Base-by-base conservation (phyloP, 2,888 invertebrate genomes). In the Oxycera nigricornis region DNA sequence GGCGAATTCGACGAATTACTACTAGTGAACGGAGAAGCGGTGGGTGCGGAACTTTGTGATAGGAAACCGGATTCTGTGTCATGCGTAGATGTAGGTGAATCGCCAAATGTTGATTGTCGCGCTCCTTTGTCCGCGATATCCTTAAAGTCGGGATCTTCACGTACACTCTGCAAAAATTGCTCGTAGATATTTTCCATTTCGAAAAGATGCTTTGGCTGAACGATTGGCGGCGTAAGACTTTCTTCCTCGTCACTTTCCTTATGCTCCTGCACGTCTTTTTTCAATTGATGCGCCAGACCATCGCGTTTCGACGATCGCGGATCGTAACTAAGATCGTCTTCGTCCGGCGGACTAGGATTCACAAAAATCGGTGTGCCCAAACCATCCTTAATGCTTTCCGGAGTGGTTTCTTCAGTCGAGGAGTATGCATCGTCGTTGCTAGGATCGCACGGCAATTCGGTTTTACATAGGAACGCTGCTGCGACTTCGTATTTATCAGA, bases 131-230 rank as follows among this genome's bases (percentile, higher is more conserved):
- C 35, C 31, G 39, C 9, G 6, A 1, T 46, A 4, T 26, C 41
- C 22, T 50, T 72, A 24, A 59, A 35, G 9, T 55, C 67, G 9
- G 81, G 77, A 61, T 80, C 82, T 28, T 82, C 65, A 1, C 82
- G 26, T 11, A 85, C 84, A 77, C 83, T 84, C 73, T 82, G 82
- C 74, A 85, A 82, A 61, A 85, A 85, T 73, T 83, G 82, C 73
- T 85, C 83, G 73, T 85, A 85, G 9, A 84, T 62, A 6, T 82
- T 82, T 73, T 84, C 82, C 79, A 85, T 84, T 20, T 80, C 82
- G 30, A 81, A 81, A 1, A 83, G 74, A 9, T 52, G 70, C 20
- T 70, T 55, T 11, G 30, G 55, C 26, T 20, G 7, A 1, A 22
- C 7, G 9, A 35, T 30, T 31, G 62, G 73, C 2, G 73, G 73